Evolutionary conservation across 2,797 vertebrate species (phyloP).

Genomic region (Amniataba percoides): DNA sequence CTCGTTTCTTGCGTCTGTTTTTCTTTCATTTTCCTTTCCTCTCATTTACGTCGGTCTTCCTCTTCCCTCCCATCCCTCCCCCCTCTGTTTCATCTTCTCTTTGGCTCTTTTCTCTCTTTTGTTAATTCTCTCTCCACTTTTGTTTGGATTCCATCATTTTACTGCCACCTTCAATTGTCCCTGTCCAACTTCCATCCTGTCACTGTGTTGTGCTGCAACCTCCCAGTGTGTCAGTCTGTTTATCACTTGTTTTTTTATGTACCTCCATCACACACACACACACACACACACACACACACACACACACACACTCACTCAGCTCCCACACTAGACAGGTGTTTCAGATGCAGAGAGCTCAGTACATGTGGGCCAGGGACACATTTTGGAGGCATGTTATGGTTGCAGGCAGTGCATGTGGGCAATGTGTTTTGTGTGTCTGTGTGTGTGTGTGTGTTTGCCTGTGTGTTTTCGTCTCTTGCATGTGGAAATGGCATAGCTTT

Average conservation of each 20-base stretch:
- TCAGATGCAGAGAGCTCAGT: slow-evolving; percentile 38
- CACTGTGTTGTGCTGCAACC: not conserved
- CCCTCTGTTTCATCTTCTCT: not conserved
- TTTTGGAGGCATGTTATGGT: slow-evolving; percentile 64
- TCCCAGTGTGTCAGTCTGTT: slow-evolving; percentile 13
- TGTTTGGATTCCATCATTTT: slow-evolving; percentile 21
- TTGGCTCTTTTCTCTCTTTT: not conserved
- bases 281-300: slow-evolving; percentile 8
- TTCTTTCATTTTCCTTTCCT: not conserved
- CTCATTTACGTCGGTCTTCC: not conserved
- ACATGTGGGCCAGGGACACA: slow-evolving; percentile 45
- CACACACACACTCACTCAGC: slow-evolving; percentile 16
- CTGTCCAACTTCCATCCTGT: not conserved
- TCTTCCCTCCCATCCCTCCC: not conserved
- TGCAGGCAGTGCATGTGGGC: slow-evolving; percentile 68
- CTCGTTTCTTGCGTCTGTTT: not conserved
- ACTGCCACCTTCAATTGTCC: not conserved
- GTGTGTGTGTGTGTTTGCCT: slow-evolving; percentile 15
- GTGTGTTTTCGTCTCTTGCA: slow-evolving; percentile 41
- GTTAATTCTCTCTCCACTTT: not conserved
- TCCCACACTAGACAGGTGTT: slow-evolving; percentile 44
- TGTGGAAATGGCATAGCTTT: slow-evolving; percentile 65
- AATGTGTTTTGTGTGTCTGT: slow-evolving; percentile 10
- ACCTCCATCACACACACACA: slow-evolving; percentile 15
- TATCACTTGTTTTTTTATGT: not conserved